Percentiles rank a stretch among this genome's conserved stretches.
Conservation (phyloP, 2,888 invertebrate species). For the Aphidius colemani region DNA sequence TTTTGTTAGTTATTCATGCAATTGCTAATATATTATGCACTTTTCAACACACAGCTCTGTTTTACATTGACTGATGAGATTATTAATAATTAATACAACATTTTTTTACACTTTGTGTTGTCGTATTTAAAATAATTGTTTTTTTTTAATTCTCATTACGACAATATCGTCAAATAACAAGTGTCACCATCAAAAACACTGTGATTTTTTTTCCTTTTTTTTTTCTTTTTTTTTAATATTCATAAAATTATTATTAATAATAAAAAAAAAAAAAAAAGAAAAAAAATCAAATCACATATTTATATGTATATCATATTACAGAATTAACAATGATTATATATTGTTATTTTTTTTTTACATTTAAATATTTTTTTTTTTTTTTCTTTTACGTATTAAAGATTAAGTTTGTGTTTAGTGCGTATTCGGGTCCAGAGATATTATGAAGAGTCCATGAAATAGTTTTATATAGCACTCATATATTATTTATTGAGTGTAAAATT, state of each 20-base stretch:
- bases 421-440: conserved; percentile 22
- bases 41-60: conserved; percentile 22
- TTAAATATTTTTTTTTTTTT: conserved; percentile 1
- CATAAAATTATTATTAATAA: background rate
- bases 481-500: conserved; percentile 56
- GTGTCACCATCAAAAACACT: conserved; percentile 16
- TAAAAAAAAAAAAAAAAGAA: no score
- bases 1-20: no score
- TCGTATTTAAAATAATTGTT: conserved; percentile 12
- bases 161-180: conserved; percentile 11
- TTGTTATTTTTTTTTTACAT: no score
- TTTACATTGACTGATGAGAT: conserved; percentile 25
- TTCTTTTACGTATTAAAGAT: conserved; percentile 8
- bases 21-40: conserved; percentile 4
- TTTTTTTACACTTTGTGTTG: conserved; percentile 24
- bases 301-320: background rate
- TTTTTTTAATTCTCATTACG: conserved; percentile 2
- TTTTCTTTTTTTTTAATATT: conserved; percentile 13
- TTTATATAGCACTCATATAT: conserved; percentile 10
- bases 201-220: background rate
- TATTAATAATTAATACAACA: conserved; percentile 28
- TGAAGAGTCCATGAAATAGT: conserved; percentile 15
- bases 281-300: background rate
- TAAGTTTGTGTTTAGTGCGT: conserved; percentile 10
- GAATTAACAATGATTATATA: no score